A percentile compares a stretch with the other conserved stretches of the same genome.
phyloP scores from a whole-genome alignment of 2,888 invertebrate genomes.

The Nymphalis c-album region DNA sequence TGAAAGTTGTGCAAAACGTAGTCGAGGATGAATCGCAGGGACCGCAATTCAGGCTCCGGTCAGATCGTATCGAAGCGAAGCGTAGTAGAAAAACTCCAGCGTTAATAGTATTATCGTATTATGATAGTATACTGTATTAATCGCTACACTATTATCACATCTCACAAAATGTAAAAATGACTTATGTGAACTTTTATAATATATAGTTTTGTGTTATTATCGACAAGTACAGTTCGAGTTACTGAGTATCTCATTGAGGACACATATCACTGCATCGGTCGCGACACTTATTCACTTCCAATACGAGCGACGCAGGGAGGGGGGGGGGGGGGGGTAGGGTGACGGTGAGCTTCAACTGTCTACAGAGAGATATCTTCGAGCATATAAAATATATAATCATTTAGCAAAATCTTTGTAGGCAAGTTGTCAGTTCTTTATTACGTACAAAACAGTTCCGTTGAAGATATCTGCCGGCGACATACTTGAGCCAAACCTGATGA shows the following conservation, averaged over 20 bases:
- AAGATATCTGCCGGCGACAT: background rate
- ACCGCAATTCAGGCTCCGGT: background rate
- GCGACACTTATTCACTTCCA: no score
- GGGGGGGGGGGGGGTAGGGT: no score
- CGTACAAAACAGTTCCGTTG: background rate
- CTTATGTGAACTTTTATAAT: conserved; percentile 15
- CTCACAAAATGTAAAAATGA: conserved; percentile 52
- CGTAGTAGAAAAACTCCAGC: conserved; percentile 54
- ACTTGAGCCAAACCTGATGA: background rate
- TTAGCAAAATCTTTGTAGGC: background rate
- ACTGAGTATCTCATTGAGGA: background rate
- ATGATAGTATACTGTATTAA: conserved; percentile 51
- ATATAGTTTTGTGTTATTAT: background rate
- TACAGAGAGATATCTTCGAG: conserved; percentile 6
- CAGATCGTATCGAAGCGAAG: conserved; percentile 44
- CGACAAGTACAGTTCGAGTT: background rate
- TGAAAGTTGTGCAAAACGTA: conserved; percentile 6
- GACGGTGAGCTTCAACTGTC: background rate
- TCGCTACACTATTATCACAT: conserved; percentile 67
- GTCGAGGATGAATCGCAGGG: background rate
- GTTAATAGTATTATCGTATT: conserved; percentile 40
- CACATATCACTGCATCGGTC: background rate
- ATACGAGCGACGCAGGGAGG: no score
- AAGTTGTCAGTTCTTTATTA: background rate
- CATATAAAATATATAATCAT: conserved; percentile 2